Base-by-base conservation (phyloP, 2,797 vertebrate species). In the Myotis daubentonii region DNA sequence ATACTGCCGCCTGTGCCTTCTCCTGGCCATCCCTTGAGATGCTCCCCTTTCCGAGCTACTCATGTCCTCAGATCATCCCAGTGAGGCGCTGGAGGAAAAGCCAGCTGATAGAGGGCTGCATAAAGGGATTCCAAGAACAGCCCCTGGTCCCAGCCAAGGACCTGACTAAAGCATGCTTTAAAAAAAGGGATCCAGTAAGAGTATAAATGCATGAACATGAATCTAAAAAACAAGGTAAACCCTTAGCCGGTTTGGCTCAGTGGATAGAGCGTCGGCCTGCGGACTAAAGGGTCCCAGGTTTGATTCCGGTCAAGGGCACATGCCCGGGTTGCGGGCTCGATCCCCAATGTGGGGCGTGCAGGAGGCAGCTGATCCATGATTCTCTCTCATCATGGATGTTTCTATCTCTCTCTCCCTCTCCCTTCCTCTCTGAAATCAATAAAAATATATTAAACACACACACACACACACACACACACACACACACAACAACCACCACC, bases 131-230 rank as follows among this genome's bases (percentile, higher is more conserved):
- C 36, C 17, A 95, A 87, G 71, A 83, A 92, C 20, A 71, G 47
- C 28, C 36, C 90, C 36, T 55, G 16, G 33, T 17, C n/a, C 51
- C 72, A 83, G 78, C 30, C 81, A 75, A 90, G 82, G 49, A 79
- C 84, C n/a, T 83, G 53, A 89, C 28, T 66, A 91, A 89, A 82
- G 70, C 38, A 60, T 71, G 55, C 55, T 78, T 75, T 87, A 82
- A 38, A 87, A 87, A 83, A 89, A 94, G 25, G 3, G 28, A 76
- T 70, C 83, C 85, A 95, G 72, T 60, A 93, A 85, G 66, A 89
- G 13, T 79, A 83, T 68, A 90, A 90, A 94, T 12, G 10, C 38
- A 75, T 55, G 17, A 80, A 47, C 5, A 8, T 38, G 25, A 90
- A 87, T 78, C 60, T 30, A 15, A 85, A 60, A 53, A 72, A 36